Conservation (phyloP, 2,113 vertebrate genomes). For the Chlamydotis undulata region DNA sequence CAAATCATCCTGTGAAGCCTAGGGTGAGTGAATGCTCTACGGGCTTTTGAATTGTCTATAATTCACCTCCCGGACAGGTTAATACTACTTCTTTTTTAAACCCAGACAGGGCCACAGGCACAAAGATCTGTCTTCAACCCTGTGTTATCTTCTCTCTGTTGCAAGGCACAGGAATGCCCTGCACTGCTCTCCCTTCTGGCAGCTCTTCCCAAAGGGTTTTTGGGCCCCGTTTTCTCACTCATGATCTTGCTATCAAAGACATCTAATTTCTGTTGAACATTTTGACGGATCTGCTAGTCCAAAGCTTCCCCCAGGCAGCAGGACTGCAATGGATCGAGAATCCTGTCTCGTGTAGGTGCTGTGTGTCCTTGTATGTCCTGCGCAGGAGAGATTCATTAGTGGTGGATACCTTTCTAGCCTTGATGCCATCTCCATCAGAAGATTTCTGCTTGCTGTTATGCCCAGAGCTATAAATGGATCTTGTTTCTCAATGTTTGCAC, state of each 20-base stretch:
- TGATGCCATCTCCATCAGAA: background rate
- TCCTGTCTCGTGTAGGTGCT: background rate
- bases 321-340: background rate
- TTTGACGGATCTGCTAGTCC: background rate
- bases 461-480: background rate
- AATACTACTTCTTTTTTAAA: background rate
- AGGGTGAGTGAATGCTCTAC: background rate
- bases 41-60: background rate
- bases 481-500: background rate
- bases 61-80: background rate
- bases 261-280: background rate
- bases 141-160: background rate
- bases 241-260: background rate
- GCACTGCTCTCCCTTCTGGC: background rate
- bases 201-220: background rate
- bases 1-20: background rate
- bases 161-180: background rate
- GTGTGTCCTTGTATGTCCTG: background rate
- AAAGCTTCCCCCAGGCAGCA: background rate
- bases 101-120: background rate
- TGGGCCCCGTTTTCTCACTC: background rate
- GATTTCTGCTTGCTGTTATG: background rate
- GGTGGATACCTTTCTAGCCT: background rate
- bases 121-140: background rate
- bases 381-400: rapidly evolving